Evolutionary conservation across 53 echinoderm and acorn worm species (phyloP), one percentile per base, ranked within the genome.

Genomic region (Holothuria leucospilota): DNA sequence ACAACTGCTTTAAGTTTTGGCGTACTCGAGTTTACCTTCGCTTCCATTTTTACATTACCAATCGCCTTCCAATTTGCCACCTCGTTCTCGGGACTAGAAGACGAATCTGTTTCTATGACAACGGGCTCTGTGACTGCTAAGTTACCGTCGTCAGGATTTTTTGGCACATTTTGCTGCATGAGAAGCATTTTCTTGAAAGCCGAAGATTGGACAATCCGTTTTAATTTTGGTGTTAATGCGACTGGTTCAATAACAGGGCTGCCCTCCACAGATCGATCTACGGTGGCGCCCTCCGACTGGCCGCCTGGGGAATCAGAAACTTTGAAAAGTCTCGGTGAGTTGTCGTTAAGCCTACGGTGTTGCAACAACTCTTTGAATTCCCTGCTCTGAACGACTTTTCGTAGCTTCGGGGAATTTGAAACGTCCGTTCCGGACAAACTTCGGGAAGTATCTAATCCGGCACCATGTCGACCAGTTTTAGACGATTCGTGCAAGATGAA

Each of bases 401-500:
- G n/a, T 51, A 78, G 59, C 51, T 78, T 78, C 59, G 79, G 79
- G n/a, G 79, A 59, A 27, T 27, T 24, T 78, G 79, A 78, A 51
- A 78, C 56, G 20, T 56, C 27, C 56, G 49, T 52, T 29, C 59
- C 79, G 24, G 29, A n/a, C 52, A 78, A 27, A 51, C 29, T 28
- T 20, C 51, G 30, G 29, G 79, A 53, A 51, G 42, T 21, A 21
- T 21, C 29, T 11, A 38, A 72, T 23, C 46, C 72, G 72, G 42
- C 42, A 23, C 72, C 39, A 39, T 72, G 6, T n/a, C 39, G 39
- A 41, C 6, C 72, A 39, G 13, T 39, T 9, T 72, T 72, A 23
- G 30, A n/a, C 15, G 72, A 72, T 72, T 72, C 72, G 39, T 72
- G 72, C 21, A 72, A 46, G 81, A 78, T 85, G 63, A 90, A 90